Evolutionary conservation across 1,140 invertebrate genomes (phyloP).

Genomic region (Caenorhabditis briggsae): DNA sequence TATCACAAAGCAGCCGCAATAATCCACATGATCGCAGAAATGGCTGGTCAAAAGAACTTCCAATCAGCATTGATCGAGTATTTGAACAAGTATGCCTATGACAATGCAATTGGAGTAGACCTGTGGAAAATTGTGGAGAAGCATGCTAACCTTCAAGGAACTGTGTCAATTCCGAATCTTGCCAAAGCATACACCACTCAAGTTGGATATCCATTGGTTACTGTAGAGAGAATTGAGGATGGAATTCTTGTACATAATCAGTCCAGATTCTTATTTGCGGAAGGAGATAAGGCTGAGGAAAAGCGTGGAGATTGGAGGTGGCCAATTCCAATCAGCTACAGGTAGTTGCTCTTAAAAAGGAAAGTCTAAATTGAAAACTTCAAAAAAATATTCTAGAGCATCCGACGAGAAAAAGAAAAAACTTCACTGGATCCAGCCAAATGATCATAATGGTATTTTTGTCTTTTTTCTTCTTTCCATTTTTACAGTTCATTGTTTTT

Average conservation of each 20-base stretch:
- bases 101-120: slow-evolving; percentile 68
- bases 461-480: background rate
- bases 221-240: slow-evolving; percentile 60
- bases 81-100: slow-evolving; percentile 69
- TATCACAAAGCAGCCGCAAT: slow-evolving; percentile 73
- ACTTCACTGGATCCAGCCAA: slow-evolving; percentile 61
- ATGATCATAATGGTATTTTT: slow-evolving; percentile 57
- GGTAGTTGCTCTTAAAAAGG: background rate
- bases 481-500: slow-evolving; percentile 62
- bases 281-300: slow-evolving; percentile 65
- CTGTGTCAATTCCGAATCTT: slow-evolving; percentile 63
- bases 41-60: slow-evolving; percentile 69
- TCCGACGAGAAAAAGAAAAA: slow-evolving; percentile 32
- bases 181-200: slow-evolving; percentile 71
- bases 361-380: background rate
- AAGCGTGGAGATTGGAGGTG: slow-evolving; percentile 60
- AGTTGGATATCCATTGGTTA: slow-evolving; percentile 71
- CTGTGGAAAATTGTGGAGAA: slow-evolving; percentile 71
- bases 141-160: slow-evolving; percentile 64
- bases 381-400: slow-evolving; percentile 52
- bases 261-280: slow-evolving; percentile 67
- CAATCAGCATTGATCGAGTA: slow-evolving; percentile 69
- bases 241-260: slow-evolving; percentile 66
- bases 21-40: slow-evolving; percentile 70
- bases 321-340: slow-evolving; percentile 69